phyloP scores from a whole-genome alignment of 2,888 invertebrate genomes.

The Ectemnius continuus region DNA sequence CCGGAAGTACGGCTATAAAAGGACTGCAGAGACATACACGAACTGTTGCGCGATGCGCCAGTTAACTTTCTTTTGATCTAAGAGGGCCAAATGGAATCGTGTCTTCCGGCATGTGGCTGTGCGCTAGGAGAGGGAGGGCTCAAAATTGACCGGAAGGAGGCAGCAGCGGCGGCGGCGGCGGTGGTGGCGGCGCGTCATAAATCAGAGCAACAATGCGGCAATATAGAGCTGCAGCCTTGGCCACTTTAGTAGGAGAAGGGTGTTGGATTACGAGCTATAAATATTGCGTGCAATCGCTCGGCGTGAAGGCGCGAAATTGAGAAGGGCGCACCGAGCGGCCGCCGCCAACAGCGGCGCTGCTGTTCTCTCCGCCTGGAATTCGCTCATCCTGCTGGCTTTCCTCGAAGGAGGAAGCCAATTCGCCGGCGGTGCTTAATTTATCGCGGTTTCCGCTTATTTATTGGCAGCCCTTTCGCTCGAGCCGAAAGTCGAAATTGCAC shows the following conservation, averaged over 20 bases:
- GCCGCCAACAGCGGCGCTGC: no score
- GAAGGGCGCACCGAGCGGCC: conserved; percentile 27
- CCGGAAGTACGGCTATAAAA: no score
- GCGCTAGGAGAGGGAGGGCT: no score
- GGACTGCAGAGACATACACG: no score
- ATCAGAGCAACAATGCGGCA: conserved; percentile 49
- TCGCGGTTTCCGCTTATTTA: conserved; percentile 57
- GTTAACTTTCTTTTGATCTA: conserved; percentile 54
- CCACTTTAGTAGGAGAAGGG: conserved; percentile 50
- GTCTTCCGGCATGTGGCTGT: conserved; percentile 26
- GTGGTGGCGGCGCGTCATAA: conserved; percentile 53
- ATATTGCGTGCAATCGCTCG: conserved; percentile 63
- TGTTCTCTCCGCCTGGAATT: no score
- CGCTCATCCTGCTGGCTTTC: conserved; percentile 8
- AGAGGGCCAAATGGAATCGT: conserved; percentile 46
- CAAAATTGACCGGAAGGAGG: no score
- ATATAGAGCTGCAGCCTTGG: conserved; percentile 44
- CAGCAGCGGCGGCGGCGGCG: no score
- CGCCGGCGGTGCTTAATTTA: conserved; percentile 63
- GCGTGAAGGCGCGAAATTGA: conserved; percentile 52
- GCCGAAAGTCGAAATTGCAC: background rate
- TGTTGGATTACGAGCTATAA: conserved; percentile 64
- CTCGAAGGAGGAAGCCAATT: conserved; percentile 52
- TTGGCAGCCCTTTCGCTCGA: conserved; percentile 27
- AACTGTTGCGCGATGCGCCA: no score